Percentiles rank a stretch among this genome's conserved stretches.
phyloP scores from a whole-genome alignment of 2,797 vertebrate species.

The Kryptopterus vitreolus region DNA sequence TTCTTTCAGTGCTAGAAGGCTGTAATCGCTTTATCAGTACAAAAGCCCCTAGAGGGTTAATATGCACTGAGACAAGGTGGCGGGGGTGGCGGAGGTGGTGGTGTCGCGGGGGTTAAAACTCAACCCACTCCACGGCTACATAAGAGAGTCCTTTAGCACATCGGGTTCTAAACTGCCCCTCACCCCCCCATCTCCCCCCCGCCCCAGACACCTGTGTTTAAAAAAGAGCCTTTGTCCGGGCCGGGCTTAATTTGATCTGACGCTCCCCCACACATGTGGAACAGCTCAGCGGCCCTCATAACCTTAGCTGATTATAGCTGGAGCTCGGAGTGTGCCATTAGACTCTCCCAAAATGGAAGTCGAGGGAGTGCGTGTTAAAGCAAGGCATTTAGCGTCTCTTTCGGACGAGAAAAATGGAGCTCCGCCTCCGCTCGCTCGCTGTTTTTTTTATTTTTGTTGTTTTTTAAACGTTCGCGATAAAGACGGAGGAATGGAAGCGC shows the following conservation, averaged over 20 bases:
- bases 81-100: conserved; percentile 30
- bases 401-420: background rate
- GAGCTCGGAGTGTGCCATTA: conserved; percentile 51
- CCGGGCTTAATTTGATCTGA: conserved; percentile 74
- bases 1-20: conserved; percentile 32
- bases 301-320: conserved; percentile 60
- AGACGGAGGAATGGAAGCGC: background rate
- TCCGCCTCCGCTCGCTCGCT: background rate
- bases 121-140: conserved; percentile 36
- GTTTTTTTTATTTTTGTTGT: too few relatives aligned
- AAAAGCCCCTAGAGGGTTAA: conserved; percentile 50
- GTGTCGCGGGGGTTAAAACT: conserved; percentile 10
- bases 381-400: conserved; percentile 47
- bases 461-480: background rate
- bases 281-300: conserved; percentile 72
- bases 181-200: too few relatives aligned
- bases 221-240: conserved; percentile 76
- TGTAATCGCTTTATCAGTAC: conserved; percentile 47
- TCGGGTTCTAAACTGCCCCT: conserved; percentile 40
- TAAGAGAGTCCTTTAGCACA: conserved; percentile 52
- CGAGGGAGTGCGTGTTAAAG: conserved; percentile 28
- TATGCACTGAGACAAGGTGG: conserved; percentile 8
- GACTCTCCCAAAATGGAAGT: conserved; percentile 27
- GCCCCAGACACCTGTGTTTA: conserved; percentile 55
- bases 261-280: conserved; percentile 76